phyloP scores from a whole-genome alignment of 2,113 vertebrate genomes.

The Phylloscopus trochilus region DNA sequence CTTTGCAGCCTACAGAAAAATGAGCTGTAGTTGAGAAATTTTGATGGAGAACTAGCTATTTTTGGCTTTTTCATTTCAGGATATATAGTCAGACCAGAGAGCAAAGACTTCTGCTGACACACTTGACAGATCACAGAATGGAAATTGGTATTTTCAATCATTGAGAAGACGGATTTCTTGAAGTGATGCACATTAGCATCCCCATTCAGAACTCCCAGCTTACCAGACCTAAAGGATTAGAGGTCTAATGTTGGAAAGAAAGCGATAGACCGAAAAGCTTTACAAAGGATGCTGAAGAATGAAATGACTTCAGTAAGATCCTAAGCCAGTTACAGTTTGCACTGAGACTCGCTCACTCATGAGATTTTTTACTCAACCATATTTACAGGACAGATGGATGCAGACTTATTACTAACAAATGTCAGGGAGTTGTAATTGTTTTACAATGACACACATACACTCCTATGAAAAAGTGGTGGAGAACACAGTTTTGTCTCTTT shows the following conservation, averaged over 20 bases:
- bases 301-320: background rate
- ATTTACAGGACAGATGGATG: background rate
- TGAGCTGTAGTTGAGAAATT: background rate
- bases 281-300: background rate
- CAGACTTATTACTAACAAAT: background rate
- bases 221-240: slow-evolving; percentile 23
- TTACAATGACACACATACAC: background rate
- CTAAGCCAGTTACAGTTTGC: background rate
- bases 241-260: slow-evolving; percentile 2
- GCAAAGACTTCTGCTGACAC: slow-evolving; percentile 34
- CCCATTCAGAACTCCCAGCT: background rate
- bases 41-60: slow-evolving; percentile 30
- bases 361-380: background rate
- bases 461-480: background rate
- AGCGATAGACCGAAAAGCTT: background rate
- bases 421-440: background rate
- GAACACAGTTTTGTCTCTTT: background rate
- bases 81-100: background rate
- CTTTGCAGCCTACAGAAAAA: slow-evolving; percentile 32
- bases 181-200: background rate
- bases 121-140: slow-evolving; percentile 31
- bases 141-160: slow-evolving; percentile 30
- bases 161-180: slow-evolving; percentile 12
- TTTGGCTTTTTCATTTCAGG: slow-evolving; percentile 31
- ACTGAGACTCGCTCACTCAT: background rate